Conservation (phyloP, 2,113 vertebrate species). For the Saccopteryx bilineata region DNA sequence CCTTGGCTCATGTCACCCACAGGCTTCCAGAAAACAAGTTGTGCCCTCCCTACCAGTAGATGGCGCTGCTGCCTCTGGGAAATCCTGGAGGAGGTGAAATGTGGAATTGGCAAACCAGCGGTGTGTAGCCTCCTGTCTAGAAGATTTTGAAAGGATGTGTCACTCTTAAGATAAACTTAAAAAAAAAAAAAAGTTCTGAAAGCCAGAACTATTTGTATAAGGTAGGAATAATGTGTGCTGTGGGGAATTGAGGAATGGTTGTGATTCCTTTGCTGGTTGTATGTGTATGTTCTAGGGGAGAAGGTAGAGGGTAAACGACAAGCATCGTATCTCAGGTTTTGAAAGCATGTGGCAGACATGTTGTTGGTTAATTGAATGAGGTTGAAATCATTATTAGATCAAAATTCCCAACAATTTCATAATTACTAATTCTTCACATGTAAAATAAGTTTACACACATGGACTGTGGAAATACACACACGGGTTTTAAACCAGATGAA, state of each 20-base stretch:
- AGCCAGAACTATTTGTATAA: constrained; percentile 30
- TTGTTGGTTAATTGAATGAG: constrained; percentile 28
- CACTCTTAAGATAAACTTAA: neutral
- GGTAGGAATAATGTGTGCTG: neutral
- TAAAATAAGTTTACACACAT: neutral
- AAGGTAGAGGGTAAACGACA: neutral
- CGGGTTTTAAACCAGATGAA: constrained; percentile 13
- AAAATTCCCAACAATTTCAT: neutral
- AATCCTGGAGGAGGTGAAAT: neutral
- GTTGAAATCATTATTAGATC: neutral
- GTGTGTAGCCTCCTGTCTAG: neutral
- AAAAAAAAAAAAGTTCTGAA: constrained; percentile 2
- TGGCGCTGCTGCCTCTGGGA: constrained; percentile 78
- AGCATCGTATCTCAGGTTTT: neutral
- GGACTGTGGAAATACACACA: neutral
- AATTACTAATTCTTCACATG: neutral
- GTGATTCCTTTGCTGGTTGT: neutral
- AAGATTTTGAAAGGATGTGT: constrained; percentile 54
- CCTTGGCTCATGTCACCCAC: neutral
- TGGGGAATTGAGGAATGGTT: neutral
- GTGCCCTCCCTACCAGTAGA: constrained; percentile 72
- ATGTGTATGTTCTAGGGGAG: neutral
- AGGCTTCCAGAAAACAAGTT: constrained; percentile 22
- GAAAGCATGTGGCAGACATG: neutral
- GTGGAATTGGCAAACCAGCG: neutral